These are phyloP conservation scores for Crocidura indochinensis DNA, from an alignment of 2,797 vertebrate genomes.

Conservation along the genomic window DNA sequence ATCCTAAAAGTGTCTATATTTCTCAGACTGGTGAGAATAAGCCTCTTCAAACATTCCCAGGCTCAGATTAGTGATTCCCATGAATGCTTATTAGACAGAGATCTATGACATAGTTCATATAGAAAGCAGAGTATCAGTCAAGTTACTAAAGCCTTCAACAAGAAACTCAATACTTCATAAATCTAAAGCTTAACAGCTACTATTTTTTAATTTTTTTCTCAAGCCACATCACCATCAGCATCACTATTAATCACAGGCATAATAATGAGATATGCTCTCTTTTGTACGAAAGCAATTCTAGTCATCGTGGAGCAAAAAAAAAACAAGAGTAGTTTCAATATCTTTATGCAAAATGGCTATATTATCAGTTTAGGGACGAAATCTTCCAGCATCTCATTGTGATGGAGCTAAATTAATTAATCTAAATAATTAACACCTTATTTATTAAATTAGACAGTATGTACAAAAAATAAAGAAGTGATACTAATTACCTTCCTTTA, in stretches of 20 bases:
- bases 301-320: not conserved
- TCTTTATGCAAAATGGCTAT: not conserved
- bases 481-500: not conserved
- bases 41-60: constrained; percentile 60
- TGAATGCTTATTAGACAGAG: constrained; percentile 25
- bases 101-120: not conserved
- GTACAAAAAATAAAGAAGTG: not conserved
- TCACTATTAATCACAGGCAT: not conserved
- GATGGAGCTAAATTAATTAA: constrained; percentile 1
- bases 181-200: constrained; percentile 48
- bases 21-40: constrained; percentile 60
- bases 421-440: not conserved
- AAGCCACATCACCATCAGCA: not conserved
- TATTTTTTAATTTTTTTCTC: constrained; percentile 40
- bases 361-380: not conserved
- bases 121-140: constrained; percentile 42
- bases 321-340: not conserved
- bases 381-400: not conserved
- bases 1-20: constrained; percentile 22
- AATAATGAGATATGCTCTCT: not conserved
- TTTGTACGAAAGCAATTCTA: not conserved
- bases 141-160: constrained; percentile 50
- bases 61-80: constrained; percentile 48
- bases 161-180: constrained; percentile 4
- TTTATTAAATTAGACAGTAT: not conserved